These are phyloP conservation scores for Drosophila tripunctata DNA, from an alignment of 2,888 invertebrate genomes.

Conservation along the genomic window DNA sequence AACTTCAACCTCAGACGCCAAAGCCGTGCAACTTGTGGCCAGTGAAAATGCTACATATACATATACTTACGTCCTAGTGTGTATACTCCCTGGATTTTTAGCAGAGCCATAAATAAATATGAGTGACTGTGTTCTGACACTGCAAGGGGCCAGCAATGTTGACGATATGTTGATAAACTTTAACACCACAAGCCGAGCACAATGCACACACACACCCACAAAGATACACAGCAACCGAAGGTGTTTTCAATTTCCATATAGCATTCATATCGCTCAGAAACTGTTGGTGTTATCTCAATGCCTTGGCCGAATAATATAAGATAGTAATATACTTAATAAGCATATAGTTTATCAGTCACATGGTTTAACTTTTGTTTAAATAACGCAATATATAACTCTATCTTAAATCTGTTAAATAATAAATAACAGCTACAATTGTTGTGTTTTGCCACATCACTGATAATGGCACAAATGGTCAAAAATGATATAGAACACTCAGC, in stretches of 20 bases:
- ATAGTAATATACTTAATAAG: too few species aligned
- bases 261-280: not conserved
- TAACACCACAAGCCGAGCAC: conserved; percentile 55
- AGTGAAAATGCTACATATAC: conserved; percentile 25
- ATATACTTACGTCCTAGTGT: not conserved
- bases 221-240: not conserved
- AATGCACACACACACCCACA: conserved; percentile 22
- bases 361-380: too few species aligned
- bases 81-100: conserved; percentile 33
- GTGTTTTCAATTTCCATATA: not conserved
- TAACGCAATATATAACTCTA: not conserved
- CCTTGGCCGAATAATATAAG: too few species aligned
- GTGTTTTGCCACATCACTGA: not conserved
- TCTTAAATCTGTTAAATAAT: too few species aligned
- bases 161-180: conserved; percentile 78
- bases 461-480: not conserved
- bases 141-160: conserved; percentile 45
- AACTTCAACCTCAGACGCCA: conserved; percentile 18
- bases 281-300: too few species aligned
- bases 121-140: conserved; percentile 59
- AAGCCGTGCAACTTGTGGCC: conserved; percentile 55
- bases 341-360: too few species aligned
- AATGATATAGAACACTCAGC: not conserved
- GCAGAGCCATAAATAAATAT: conserved; percentile 75
- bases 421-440: too few species aligned